Evolutionary conservation across 2,113 vertebrate species (phyloP).

Genomic region (Bufo bufo): DNA sequence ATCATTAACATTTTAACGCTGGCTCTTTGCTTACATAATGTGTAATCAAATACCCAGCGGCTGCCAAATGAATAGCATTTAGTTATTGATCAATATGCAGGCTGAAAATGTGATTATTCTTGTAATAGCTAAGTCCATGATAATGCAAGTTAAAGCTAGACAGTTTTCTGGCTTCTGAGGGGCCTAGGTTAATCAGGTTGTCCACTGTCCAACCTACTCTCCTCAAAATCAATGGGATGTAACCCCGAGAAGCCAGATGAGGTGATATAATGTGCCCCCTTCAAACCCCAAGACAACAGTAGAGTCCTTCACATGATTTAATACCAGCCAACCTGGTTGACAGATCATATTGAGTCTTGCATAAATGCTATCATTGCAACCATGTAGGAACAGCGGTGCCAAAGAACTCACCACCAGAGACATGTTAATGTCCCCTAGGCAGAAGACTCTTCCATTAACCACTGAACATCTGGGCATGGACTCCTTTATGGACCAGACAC

Average conservation of each 20-base stretch:
- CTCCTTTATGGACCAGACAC: too few relatives aligned
- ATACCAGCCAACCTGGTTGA: too few relatives aligned
- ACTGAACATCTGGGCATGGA: too few relatives aligned
- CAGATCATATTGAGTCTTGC: too few relatives aligned
- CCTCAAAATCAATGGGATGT: neutral
- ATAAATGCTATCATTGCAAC: too few relatives aligned
- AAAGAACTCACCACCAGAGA: too few relatives aligned
- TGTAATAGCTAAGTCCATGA: neutral
- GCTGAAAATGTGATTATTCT: conserved; percentile 34
- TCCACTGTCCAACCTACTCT: neutral
- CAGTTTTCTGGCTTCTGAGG: neutral
- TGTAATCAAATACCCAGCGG: conserved; percentile 24
- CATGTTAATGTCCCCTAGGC: too few relatives aligned
- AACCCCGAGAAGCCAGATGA: neutral
- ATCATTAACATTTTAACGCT: conserved; percentile 46
- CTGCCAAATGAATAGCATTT: conserved; percentile 42
- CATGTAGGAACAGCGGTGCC: too few relatives aligned
- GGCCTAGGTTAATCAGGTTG: neutral
- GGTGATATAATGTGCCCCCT: neutral
- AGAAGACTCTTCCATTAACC: too few relatives aligned
- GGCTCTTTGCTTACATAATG: conserved; percentile 36
- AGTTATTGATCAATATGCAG: conserved; percentile 51
- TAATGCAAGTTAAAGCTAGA: neutral
- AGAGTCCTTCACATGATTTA: too few relatives aligned
- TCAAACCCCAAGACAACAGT: neutral